A percentile compares a stretch with the other conserved stretches of the same genome.
phyloP scores from a whole-genome alignment of 2,113 vertebrate species.

The Ariopsis seemanni region DNA sequence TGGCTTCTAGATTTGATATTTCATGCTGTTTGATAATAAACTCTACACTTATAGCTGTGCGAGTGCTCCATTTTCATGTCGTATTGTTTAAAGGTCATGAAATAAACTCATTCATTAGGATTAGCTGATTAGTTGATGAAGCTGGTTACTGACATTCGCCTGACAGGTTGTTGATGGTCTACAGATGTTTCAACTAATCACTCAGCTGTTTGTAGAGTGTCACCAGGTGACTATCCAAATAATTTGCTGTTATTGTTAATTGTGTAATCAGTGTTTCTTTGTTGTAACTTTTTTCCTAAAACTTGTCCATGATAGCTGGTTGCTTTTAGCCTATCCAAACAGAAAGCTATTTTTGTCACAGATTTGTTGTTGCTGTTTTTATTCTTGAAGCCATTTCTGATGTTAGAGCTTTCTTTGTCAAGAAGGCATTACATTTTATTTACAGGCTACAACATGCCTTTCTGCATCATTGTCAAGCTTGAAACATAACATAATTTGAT shows the following conservation, averaged over 20 bases:
- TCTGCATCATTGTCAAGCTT: not conserved
- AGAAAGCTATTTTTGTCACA: not conserved
- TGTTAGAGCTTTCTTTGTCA: not conserved
- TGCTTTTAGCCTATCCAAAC: not conserved
- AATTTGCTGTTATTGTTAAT: not conserved
- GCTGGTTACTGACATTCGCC: not conserved
- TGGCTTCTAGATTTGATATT: not conserved
- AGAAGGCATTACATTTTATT: not conserved
- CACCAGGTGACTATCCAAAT: not conserved
- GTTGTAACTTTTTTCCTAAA: not conserved
- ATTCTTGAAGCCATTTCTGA: not conserved
- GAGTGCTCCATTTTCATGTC: not conserved
- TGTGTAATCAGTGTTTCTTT: not conserved
- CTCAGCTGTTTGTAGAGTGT: not conserved
- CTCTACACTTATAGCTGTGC: not conserved
- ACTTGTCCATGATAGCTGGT: not conserved
- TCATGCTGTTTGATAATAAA: not conserved
- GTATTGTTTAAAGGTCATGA: not conserved
- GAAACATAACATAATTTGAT: not conserved
- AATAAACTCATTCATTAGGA: not conserved
- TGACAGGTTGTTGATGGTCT: not conserved
- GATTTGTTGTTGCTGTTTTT: not conserved
- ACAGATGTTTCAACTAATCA: too few relatives aligned
- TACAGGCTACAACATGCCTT: not conserved
- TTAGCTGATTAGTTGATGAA: not conserved